phyloP scores from a whole-genome alignment of 92 coral and sea anemone genomes.

The Paramuricea clavata region DNA sequence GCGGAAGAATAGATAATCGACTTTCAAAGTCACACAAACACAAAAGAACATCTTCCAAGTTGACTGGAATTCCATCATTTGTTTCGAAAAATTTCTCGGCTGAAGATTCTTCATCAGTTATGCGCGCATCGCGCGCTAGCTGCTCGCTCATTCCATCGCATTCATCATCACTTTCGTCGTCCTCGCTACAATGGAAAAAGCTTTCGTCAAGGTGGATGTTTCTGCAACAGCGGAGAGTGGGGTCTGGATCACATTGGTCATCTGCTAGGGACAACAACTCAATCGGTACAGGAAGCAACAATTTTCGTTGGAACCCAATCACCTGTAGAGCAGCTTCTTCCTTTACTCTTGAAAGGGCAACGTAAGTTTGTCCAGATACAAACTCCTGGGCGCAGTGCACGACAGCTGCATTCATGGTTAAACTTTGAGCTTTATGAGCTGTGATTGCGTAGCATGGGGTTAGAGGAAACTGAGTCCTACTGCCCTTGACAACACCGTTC shows the following conservation, averaged over 20 bases:
- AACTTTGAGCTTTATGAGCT: slow-evolving; percentile 6
- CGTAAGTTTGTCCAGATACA: neutral
- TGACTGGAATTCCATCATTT: neutral
- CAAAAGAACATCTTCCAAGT: slow-evolving; percentile 20
- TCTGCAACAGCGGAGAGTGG: neutral
- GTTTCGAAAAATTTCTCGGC: neutral
- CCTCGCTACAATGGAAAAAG: neutral
- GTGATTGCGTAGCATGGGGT: neutral
- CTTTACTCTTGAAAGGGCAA: neutral
- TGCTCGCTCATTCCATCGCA: neutral
- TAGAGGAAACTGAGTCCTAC: neutral
- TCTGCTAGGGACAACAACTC: slow-evolving; percentile 4
- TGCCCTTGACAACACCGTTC: neutral
- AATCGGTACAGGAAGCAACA: neutral
- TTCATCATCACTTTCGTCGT: neutral
- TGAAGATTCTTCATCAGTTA: neutral
- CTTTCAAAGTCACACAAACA: slow-evolving; percentile 7
- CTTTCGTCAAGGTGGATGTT: neutral
- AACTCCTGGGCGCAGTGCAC: slow-evolving; percentile 5
- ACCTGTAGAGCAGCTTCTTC: slow-evolving; percentile 39
- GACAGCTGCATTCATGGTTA: neutral
- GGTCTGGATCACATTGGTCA: neutral
- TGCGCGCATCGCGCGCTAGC: neutral
- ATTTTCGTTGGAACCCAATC: slow-evolving; percentile 25
- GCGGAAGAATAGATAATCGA: neutral